Percentiles rank a stretch among this genome's conserved stretches.
These are phyloP conservation scores for Taenaris catops DNA, from an alignment of 2,888 invertebrate genomes.

Conservation along the genomic window DNA sequence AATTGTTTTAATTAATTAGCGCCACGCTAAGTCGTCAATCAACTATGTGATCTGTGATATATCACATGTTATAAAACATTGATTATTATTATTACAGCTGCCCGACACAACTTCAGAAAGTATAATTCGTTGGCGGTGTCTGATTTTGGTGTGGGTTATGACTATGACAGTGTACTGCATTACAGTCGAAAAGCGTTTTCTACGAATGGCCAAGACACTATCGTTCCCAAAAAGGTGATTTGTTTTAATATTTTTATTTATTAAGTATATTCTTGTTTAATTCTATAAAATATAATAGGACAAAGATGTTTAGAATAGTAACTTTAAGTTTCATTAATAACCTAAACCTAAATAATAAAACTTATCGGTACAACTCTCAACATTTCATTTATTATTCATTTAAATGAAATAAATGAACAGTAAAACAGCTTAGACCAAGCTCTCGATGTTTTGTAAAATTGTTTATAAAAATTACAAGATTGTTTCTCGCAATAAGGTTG, in stretches of 20 bases:
- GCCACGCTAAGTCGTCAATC: too few species aligned
- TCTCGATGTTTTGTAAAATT: too few species aligned
- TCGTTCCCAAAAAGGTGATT: slow-evolving; percentile 78
- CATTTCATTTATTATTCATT: too few species aligned
- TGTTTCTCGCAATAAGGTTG: too few species aligned
- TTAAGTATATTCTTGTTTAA: background rate
- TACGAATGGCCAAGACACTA: slow-evolving; percentile 83
- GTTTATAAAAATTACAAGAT: background rate
- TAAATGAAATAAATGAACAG: too few species aligned
- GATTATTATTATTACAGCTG: slow-evolving; percentile 44
- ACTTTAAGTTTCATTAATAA: too few species aligned
- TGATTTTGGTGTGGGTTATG: slow-evolving; percentile 84
- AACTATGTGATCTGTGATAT: slow-evolving; percentile 1
- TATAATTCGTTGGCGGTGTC: slow-evolving; percentile 82
- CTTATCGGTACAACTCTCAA: too few species aligned
- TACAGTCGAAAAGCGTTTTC: slow-evolving; percentile 86
- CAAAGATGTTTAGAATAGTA: too few species aligned
- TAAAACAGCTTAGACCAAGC: too few species aligned
- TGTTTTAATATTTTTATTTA: slow-evolving; percentile 1
- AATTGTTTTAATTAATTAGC: too few species aligned
- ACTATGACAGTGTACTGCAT: slow-evolving; percentile 88
- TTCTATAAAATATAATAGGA: background rate
- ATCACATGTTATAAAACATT: too few species aligned
- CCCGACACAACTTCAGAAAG: slow-evolving; percentile 81
- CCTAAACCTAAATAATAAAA: too few species aligned